phyloP scores from a whole-genome alignment of 1,140 invertebrate genomes.

The Alviniconcha marisindica region DNA sequence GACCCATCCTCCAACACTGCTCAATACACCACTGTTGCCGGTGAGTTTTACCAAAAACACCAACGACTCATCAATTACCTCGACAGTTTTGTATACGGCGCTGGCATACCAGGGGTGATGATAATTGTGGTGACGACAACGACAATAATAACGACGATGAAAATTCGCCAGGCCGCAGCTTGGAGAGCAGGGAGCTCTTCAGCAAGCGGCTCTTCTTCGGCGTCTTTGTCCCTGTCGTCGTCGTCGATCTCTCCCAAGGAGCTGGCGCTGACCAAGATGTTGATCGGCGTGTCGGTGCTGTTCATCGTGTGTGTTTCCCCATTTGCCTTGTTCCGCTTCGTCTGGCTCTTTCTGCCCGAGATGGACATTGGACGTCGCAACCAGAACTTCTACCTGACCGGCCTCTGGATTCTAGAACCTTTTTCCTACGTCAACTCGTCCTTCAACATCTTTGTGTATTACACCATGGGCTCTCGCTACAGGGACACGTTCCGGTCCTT shows the following conservation, averaged over 20 bases:
- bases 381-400: background rate
- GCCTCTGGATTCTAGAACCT: background rate
- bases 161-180: background rate
- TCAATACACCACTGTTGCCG: background rate
- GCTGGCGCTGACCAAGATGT: constrained; percentile 21
- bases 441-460: constrained; percentile 27
- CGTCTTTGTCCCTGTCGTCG: too few species aligned
- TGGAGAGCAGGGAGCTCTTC: background rate
- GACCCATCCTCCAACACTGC: background rate
- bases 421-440: constrained; percentile 8
- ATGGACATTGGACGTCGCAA: background rate
- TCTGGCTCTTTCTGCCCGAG: background rate
- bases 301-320: background rate
- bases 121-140: background rate
- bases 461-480: background rate
- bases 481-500: background rate
- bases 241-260: background rate
- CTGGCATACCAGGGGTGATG: background rate
- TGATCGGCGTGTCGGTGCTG: background rate
- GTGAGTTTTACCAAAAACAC: background rate
- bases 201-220: too few species aligned
- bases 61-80: background rate
- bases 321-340: background rate
- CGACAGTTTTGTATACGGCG: background rate
- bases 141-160: background rate